Evolutionary conservation across 2,888 invertebrate genomes (phyloP).

Genomic region (Clostera curtula): DNA sequence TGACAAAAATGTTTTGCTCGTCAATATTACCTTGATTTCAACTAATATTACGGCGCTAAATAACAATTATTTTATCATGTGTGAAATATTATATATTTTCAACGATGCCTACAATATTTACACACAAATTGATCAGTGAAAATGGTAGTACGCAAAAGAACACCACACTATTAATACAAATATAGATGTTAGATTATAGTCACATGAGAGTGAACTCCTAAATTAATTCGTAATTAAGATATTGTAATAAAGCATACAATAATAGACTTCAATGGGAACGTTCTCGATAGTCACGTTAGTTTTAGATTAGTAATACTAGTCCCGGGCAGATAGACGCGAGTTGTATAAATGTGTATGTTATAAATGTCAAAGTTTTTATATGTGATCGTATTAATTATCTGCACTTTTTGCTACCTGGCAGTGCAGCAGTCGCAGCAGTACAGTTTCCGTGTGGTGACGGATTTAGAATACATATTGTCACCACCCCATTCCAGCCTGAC

Average conservation of each 20-base stretch:
- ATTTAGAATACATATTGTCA: no score
- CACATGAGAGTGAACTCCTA: conserved; percentile 52
- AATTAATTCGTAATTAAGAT: conserved; percentile 43
- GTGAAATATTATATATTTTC: neutral
- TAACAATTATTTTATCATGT: neutral
- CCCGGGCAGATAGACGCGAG: conserved; percentile 4
- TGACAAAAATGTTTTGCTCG: no score
- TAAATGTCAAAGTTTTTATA: no score
- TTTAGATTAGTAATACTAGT: conserved; percentile 30
- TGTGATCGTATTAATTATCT: no score
- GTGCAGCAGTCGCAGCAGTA: no score
- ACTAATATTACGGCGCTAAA: neutral
- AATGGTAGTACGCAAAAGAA: conserved; percentile 65
- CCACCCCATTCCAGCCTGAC: no score
- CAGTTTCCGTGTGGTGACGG: no score
- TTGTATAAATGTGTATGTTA: neutral
- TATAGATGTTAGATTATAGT: conserved; percentile 53
- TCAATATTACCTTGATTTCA: no score
- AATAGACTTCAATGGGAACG: conserved; percentile 52
- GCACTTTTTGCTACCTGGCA: no score
- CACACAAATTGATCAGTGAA: conserved; percentile 44
- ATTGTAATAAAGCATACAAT: conserved; percentile 47
- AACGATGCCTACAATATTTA: conserved; percentile 30
- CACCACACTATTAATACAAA: conserved; percentile 67
- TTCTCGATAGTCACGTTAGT: conserved; percentile 40